Percentiles rank a stretch among this genome's conserved stretches.
Conservation (phyloP, 2,888 invertebrate species). For the Zele albiditarsus region DNA sequence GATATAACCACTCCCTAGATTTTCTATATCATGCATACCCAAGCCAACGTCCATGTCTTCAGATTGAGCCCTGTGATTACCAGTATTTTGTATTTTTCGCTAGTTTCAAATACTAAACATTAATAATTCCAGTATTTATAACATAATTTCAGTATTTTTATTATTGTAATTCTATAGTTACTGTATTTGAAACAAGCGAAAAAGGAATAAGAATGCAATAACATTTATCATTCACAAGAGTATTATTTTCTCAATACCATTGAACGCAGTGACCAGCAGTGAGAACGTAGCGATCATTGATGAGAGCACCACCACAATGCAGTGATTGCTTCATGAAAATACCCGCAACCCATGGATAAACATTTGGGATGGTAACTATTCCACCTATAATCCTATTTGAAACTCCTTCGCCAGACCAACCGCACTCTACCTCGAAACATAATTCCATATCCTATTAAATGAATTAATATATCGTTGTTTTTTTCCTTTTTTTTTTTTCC, state of each 20-base stretch:
- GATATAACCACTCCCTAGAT: conserved; percentile 68
- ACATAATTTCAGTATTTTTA: no score
- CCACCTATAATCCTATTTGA: conserved; percentile 76
- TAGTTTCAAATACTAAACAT: no score
- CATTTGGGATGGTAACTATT: conserved; percentile 73
- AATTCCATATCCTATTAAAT: conserved; percentile 3
- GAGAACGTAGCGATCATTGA: conserved; percentile 75
- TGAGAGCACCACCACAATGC: conserved; percentile 76
- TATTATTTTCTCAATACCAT: conserved; percentile 69
- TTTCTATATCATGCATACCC: conserved; percentile 74
- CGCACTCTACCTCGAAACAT: conserved; percentile 62
- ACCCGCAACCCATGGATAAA: conserved; percentile 77
- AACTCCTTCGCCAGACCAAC: conserved; percentile 55
- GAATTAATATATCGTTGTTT: conserved; percentile 11
- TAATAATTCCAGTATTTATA: not conserved
- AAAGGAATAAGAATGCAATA: no score
- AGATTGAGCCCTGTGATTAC: conserved; percentile 29
- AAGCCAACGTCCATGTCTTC: conserved; percentile 70
- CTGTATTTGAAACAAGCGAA: no score
- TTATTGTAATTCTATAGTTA: no score
- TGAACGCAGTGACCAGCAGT: conserved; percentile 78
- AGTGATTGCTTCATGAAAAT: conserved; percentile 71
- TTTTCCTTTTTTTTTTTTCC: not conserved
- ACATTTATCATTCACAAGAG: no score
- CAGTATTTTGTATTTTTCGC: not conserved